Conservation (phyloP, 1,140 invertebrate genomes). For the Caerostris darwini region DNA sequence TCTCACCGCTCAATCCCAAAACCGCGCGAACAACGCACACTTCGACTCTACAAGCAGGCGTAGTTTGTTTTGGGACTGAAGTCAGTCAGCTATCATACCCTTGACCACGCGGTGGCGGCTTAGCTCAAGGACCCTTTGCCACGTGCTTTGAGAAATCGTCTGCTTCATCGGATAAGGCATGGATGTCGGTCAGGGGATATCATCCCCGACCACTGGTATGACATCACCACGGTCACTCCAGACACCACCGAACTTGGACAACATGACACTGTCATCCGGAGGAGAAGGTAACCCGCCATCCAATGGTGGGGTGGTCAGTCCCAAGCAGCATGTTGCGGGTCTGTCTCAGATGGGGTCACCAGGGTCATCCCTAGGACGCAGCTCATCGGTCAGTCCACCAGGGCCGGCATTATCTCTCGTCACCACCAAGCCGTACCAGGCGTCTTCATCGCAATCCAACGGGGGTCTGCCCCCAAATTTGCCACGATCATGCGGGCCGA, state of each 20-base stretch:
- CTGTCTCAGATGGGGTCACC: constrained; percentile 64
- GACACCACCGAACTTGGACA: constrained; percentile 75
- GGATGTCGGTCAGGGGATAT: constrained; percentile 67
- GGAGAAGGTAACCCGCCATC: constrained; percentile 80
- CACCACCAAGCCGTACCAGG: constrained; percentile 42
- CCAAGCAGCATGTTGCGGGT: constrained; percentile 60
- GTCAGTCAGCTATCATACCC: constrained; percentile 21
- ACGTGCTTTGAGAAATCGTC: not conserved
- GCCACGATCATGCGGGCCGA: constrained; percentile 28
- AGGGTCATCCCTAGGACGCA: constrained; percentile 60
- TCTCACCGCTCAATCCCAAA: constrained; percentile 34
- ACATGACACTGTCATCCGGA: constrained; percentile 83
- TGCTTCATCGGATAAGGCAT: constrained; percentile 35
- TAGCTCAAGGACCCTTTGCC: not conserved
- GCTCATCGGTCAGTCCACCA: constrained; percentile 68
- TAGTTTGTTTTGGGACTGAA: constrained; percentile 61
- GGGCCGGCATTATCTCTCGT: constrained; percentile 57
- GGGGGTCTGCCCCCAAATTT: constrained; percentile 38
- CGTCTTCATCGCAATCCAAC: constrained; percentile 19
- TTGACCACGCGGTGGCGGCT: constrained; percentile 55
- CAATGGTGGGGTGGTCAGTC: constrained; percentile 57
- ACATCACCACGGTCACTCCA: constrained; percentile 72
- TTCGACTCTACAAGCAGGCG: constrained; percentile 58
- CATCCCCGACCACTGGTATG: constrained; percentile 64
- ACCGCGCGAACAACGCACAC: constrained; percentile 60